Evolutionary conservation across 1,140 invertebrate genomes (phyloP).

Genomic region (Yoshiicerus persimilis): DNA sequence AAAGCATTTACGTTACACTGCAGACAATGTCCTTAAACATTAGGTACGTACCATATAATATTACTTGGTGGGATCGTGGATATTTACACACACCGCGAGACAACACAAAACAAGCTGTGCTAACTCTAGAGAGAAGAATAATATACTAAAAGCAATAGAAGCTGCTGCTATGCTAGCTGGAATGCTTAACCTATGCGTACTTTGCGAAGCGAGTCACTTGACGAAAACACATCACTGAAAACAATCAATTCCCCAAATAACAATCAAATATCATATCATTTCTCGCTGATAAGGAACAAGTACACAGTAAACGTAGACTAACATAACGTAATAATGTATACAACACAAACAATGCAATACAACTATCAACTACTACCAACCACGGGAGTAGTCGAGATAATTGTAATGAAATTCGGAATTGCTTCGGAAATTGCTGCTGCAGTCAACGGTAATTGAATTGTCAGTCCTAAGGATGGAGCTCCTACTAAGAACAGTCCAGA

Average conservation of each 20-base stretch:
- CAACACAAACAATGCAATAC: neutral
- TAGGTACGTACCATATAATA: too few relatives aligned
- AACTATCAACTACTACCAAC: neutral
- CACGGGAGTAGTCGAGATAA: neutral
- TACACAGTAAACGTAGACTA: neutral
- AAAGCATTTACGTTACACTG: too few relatives aligned
- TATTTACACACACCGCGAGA: too few relatives aligned
- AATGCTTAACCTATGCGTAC: neutral
- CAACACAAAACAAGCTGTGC: neutral
- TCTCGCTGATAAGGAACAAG: neutral
- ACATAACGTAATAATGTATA: neutral
- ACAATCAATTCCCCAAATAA: neutral
- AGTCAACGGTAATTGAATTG: neutral
- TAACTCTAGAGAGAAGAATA: neutral
- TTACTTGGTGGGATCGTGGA: too few relatives aligned
- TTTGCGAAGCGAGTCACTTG: neutral
- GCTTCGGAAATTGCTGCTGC: constrained; percentile 1
- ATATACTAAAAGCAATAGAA: neutral
- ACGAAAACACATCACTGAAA: neutral
- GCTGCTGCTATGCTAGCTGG: too few relatives aligned
- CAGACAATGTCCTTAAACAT: too few relatives aligned
- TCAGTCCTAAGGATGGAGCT: constrained; percentile 11
- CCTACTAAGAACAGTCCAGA: constrained; percentile 18
- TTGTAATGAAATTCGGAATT: constrained; percentile 10
- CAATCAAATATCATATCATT: constrained; percentile 15